These are phyloP conservation scores for Anoplolepis gracilipes DNA, from an alignment of 1,140 invertebrate species.

Conservation along the genomic window DNA sequence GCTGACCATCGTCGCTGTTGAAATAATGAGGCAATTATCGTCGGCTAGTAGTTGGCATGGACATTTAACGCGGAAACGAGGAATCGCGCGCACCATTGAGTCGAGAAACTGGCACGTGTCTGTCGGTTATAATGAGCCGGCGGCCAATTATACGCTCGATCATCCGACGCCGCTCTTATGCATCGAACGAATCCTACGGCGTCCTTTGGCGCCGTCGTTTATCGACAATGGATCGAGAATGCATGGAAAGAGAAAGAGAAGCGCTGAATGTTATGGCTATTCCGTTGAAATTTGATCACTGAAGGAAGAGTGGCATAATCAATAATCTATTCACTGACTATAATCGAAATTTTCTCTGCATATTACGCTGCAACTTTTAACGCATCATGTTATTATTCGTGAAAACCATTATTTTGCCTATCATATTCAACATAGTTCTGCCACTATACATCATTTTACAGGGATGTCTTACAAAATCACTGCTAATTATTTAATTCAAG, in stretches of 20 bases:
- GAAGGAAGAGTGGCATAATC: background rate
- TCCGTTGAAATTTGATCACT: background rate
- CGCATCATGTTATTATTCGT: background rate
- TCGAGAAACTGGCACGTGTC: slow-evolving; percentile 32
- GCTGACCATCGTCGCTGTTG: background rate
- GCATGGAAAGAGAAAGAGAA: background rate
- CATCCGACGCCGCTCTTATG: slow-evolving; percentile 39
- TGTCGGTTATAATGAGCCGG: slow-evolving; percentile 51
- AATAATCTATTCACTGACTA: background rate
- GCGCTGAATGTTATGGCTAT: background rate
- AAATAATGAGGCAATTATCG: slow-evolving; percentile 52
- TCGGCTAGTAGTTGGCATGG: slow-evolving; percentile 4
- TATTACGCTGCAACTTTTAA: background rate
- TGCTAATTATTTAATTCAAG: background rate
- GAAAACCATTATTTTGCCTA: background rate
- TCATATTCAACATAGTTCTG: background rate
- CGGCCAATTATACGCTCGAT: slow-evolving; percentile 64
- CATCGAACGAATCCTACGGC: background rate
- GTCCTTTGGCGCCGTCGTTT: background rate
- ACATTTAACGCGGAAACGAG: slow-evolving; percentile 48
- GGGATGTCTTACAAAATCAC: background rate
- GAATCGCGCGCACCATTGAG: slow-evolving; percentile 31
- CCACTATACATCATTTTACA: background rate
- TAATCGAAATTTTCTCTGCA: slow-evolving; percentile 5
- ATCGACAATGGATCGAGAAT: slow-evolving; percentile 12